Conservation (phyloP, 2,888 invertebrate genomes). For the Arrhopalites spinosus region DNA sequence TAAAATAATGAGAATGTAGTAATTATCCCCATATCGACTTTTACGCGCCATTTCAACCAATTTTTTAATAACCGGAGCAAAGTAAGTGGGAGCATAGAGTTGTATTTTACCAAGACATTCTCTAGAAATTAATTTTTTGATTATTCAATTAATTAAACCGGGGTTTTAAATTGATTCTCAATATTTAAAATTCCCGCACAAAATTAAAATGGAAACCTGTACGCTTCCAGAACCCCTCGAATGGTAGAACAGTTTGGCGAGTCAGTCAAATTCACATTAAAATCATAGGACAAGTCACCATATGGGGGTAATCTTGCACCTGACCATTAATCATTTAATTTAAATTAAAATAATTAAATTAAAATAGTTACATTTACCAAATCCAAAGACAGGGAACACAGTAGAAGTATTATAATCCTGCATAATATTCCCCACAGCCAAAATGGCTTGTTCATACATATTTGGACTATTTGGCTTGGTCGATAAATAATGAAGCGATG, state of each 20-base stretch:
- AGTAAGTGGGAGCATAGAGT: conserved; percentile 13
- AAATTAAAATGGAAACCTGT: no score
- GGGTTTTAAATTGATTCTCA: no score
- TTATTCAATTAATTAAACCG: no score
- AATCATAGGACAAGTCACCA: conserved; percentile 11
- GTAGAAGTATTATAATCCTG: background rate
- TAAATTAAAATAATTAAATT: background rate
- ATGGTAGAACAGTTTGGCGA: background rate
- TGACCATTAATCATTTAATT: background rate
- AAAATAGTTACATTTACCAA: background rate
- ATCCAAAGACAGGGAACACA: background rate
- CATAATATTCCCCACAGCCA: conserved; percentile 9
- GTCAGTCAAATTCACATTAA: background rate
- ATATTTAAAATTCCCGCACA: no score
- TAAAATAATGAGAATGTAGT: conserved; percentile 64
- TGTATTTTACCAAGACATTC: background rate
- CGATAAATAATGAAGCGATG: conserved; percentile 51
- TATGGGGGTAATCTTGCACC: background rate
- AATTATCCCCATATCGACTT: conserved; percentile 60
- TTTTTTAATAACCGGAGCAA: conserved; percentile 12
- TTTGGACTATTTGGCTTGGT: conserved; percentile 56
- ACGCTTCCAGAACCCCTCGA: background rate
- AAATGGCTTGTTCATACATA: conserved; percentile 60
- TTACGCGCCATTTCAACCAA: conserved; percentile 58
- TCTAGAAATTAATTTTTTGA: no score